Evolutionary conservation across 37 sponge, comb jelly and placozoan genomes (phyloP).

Genomic region (Chondrosia reniformis): DNA sequence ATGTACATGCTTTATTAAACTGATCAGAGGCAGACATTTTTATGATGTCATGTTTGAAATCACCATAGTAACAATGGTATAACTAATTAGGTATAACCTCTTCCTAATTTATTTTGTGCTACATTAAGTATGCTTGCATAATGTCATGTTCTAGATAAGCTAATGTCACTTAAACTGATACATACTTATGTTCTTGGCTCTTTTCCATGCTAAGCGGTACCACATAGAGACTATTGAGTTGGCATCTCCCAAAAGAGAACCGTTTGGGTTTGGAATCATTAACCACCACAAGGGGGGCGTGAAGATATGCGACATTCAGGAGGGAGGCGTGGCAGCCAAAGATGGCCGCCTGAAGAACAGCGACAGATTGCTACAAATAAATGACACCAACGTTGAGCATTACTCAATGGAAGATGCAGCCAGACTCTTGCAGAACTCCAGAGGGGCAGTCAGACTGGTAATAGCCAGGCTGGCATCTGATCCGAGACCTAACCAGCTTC

Average conservation of each 20-base stretch:
- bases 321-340: slow-evolving; percentile 50
- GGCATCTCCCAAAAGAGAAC: slow-evolving; percentile 23
- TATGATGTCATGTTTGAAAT: too few species aligned
- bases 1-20: too few species aligned
- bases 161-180: neutral
- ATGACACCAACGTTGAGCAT: slow-evolving; percentile 46
- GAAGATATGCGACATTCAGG: slow-evolving; percentile 33
- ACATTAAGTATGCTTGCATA: too few species aligned
- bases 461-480: slow-evolving; percentile 31
- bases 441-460: slow-evolving; percentile 42
- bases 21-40: too few species aligned
- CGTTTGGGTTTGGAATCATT: slow-evolving; percentile 60
- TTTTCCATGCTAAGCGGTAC: slow-evolving; percentile 6
- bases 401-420: slow-evolving; percentile 41
- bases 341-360: slow-evolving; percentile 55
- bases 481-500: neutral
- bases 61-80: too few species aligned
- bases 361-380: slow-evolving; percentile 72
- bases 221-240: slow-evolving; percentile 56
- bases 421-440: slow-evolving; percentile 23
- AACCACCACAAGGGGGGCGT: slow-evolving; percentile 12
- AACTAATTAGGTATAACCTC: too few species aligned
- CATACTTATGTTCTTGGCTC: neutral
- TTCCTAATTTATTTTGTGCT: too few species aligned
- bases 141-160: neutral